Conservation (phyloP, 2,113 vertebrate species). For the Oreocharis arfaki region DNA sequence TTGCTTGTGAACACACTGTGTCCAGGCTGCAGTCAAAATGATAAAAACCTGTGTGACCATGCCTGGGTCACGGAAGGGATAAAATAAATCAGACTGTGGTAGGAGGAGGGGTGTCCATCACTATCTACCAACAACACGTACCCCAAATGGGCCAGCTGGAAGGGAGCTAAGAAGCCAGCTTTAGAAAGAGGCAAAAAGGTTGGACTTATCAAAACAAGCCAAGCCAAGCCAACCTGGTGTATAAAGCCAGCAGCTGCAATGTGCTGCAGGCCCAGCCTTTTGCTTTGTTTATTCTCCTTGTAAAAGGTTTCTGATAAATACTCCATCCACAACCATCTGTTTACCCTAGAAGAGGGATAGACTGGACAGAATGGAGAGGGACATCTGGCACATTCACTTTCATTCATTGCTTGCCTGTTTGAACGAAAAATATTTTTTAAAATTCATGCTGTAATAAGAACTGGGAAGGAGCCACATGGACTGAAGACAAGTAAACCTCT, state of each 20-base stretch:
- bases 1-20: not conserved
- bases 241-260: not conserved
- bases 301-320: not conserved
- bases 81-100: not conserved
- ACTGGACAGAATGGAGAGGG: not conserved
- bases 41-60: not conserved
- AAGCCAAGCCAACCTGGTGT: not conserved
- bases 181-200: not conserved
- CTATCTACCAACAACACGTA: not conserved
- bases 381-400: not conserved
- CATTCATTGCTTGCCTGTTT: conserved; percentile 1
- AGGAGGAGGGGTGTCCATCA: not conserved
- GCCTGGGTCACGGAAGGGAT: not conserved
- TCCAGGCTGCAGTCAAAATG: not conserved
- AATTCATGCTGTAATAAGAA: conserved; percentile 7
- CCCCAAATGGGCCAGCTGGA: not conserved
- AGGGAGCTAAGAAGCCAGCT: not conserved
- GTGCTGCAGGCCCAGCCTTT: not conserved
- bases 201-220: not conserved
- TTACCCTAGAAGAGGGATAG: not conserved
- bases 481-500: not conserved
- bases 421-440: not conserved
- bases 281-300: not conserved
- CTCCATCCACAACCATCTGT: not conserved
- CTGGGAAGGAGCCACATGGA: not conserved